A percentile compares a stretch with the other conserved stretches of the same genome.
phyloP scores from a whole-genome alignment of 2,797 vertebrate genomes.

The Microctenopoma stevenorrisi region DNA sequence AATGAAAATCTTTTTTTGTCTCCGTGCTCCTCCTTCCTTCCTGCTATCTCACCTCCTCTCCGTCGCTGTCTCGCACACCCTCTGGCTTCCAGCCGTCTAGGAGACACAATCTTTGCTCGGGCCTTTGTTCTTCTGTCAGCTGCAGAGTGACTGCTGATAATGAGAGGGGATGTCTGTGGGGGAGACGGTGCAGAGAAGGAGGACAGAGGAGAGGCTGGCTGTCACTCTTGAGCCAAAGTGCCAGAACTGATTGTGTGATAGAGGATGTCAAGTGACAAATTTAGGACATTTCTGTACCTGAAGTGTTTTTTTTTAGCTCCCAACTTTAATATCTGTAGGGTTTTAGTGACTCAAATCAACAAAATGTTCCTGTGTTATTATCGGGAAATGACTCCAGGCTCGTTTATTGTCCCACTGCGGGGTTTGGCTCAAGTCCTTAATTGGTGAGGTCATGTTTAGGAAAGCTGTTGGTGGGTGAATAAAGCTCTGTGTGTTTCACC shows the following conservation, averaged over 20 bases:
- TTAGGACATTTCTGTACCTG: not conserved
- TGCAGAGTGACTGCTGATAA: slow-evolving; percentile 38
- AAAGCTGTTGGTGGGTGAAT: slow-evolving; percentile 20
- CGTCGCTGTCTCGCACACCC: slow-evolving; percentile 19
- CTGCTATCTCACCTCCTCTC: slow-evolving; percentile 21
- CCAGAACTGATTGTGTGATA: slow-evolving; percentile 35
- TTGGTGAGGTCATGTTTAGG: slow-evolving; percentile 18
- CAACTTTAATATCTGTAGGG: not conserved
- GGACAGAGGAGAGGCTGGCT: not conserved
- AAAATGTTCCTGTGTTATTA: slow-evolving; percentile 37
- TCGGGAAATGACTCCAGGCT: slow-evolving; percentile 28
- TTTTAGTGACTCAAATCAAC: slow-evolving; percentile 7
- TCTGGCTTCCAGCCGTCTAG: slow-evolving; percentile 19
- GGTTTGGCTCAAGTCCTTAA: slow-evolving; percentile 5
- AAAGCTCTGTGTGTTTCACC: slow-evolving; percentile 14
- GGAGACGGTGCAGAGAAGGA: slow-evolving; percentile 3
- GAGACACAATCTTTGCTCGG: slow-evolving; percentile 22
- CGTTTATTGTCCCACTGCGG: slow-evolving; percentile 21
- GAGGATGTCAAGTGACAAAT: slow-evolving; percentile 13
- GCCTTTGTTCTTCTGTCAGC: slow-evolving; percentile 49
- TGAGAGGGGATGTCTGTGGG: slow-evolving; percentile 23
- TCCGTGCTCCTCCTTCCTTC: not conserved
- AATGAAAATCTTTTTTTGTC: not conserved
- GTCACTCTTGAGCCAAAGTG: slow-evolving; percentile 13
- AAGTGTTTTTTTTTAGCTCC: not conserved